These are phyloP conservation scores for Heliconius sara DNA, from an alignment of 2,888 invertebrate species.

Conservation along the genomic window DNA sequence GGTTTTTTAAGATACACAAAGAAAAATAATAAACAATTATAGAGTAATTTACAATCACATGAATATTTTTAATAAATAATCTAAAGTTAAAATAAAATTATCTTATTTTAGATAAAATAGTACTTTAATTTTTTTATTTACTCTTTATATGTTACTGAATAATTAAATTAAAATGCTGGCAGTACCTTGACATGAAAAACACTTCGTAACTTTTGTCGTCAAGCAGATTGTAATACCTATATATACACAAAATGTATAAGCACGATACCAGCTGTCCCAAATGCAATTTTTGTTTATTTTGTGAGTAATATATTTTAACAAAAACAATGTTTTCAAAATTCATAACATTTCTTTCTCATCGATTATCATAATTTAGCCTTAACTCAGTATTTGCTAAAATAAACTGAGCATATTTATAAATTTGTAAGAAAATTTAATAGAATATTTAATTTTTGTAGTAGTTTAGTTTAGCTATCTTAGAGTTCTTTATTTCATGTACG, in stretches of 20 bases:
- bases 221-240: slow-evolving; percentile 39
- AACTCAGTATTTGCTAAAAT: not conserved
- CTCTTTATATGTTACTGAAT: not conserved
- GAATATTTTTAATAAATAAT: not conserved
- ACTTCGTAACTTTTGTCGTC: slow-evolving; percentile 52
- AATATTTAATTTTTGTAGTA: not conserved
- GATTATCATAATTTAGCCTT: not conserved
- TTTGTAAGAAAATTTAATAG: not conserved
- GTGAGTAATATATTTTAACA: not conserved
- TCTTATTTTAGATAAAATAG: not conserved
- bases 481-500: not conserved
- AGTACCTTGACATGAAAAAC: slow-evolving; percentile 47
- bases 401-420: not conserved
- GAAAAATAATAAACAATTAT: slow-evolving; percentile 20
- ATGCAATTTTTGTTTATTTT: not conserved
- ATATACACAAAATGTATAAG: slow-evolving; percentile 25
- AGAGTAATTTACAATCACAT: slow-evolving; percentile 8
- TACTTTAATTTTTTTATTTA: not conserved
- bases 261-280: slow-evolving; percentile 39
- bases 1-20: slow-evolving; percentile 56
- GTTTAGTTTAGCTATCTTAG: not conserved
- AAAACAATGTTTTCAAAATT: not conserved
- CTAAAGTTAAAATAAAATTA: not conserved
- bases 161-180: not conserved
- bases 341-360: not conserved